These are phyloP conservation scores for Acarapis woodi DNA, from an alignment of 1,140 invertebrate species.

Conservation along the genomic window DNA sequence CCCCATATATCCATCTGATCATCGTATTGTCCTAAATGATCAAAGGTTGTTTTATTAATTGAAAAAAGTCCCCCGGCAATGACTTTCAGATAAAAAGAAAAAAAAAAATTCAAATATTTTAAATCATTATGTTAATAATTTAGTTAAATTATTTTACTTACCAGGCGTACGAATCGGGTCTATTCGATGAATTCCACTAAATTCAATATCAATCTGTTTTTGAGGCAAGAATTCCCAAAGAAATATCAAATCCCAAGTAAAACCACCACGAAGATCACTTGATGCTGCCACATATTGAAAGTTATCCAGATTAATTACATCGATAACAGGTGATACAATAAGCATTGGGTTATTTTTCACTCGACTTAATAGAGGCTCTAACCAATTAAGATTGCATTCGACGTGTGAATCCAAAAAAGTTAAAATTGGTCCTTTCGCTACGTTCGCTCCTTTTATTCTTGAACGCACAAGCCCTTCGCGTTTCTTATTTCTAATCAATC, in stretches of 20 bases:
- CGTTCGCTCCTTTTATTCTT: slow-evolving; percentile 56
- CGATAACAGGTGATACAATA: slow-evolving; percentile 83
- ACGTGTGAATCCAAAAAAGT: slow-evolving; percentile 90
- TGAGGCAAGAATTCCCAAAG: slow-evolving; percentile 20
- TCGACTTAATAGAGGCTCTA: slow-evolving; percentile 59
- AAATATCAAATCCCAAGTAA: slow-evolving; percentile 64
- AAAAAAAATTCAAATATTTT: neutral
- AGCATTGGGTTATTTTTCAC: neutral
- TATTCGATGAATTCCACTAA: slow-evolving; percentile 41
- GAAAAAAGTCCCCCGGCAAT: slow-evolving; percentile 40
- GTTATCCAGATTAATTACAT: slow-evolving; percentile 80
- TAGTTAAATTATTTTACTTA: too few species aligned
- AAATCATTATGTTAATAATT: too few species aligned
- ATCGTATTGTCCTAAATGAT: slow-evolving; percentile 32
- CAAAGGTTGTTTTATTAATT: slow-evolving; percentile 29
- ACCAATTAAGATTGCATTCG: slow-evolving; percentile 63
- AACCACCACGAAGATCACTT: slow-evolving; percentile 86
- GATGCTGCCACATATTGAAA: slow-evolving; percentile 73
- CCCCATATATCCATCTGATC: slow-evolving; percentile 38
- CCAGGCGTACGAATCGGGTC: too few species aligned
- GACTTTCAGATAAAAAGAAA: neutral
- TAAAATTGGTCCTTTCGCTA: slow-evolving; percentile 67
- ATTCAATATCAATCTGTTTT: slow-evolving; percentile 20
- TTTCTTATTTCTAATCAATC: slow-evolving; percentile 50
- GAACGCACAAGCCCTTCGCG: slow-evolving; percentile 77